Evolutionary conservation across 1,140 invertebrate genomes (phyloP), one percentile per base, ranked within the genome.

Genomic region (Brachionus sp.): DNA sequence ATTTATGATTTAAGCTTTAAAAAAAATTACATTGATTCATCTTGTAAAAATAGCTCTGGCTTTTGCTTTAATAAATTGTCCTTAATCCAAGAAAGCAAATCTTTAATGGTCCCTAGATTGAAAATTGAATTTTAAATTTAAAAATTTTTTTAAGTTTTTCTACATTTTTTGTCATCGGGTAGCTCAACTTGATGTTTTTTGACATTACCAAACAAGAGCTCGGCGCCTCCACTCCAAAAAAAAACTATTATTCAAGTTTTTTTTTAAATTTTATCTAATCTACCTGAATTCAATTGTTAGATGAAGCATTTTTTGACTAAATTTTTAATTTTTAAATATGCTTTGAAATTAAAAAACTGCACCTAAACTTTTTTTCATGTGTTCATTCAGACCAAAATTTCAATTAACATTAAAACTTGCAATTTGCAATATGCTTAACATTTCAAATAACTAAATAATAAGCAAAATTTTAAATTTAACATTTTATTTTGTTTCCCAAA

Each of bases 31-130:
- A 95, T 92, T 5, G 92, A 92, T 42, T 93, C 92, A 83, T 92
- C 93, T 90, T 95, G 93, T 44, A 96, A 87, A 88, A 98, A 97
- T n/a, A 98, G 90, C 87, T 97, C 95, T 10, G 92, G 92, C 84
- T 94, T 90, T 87, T 97, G 95, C 82, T 91, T 92, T 39, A 98
- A 87, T 73, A 97, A 88, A 88, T 96, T 95, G 84, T 94, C 92
- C 86, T 92, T 92, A 39, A 97, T 92, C 94, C 94, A 96, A 2
- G 91, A 86, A 0, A 97, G 88, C 19, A 97, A 88, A 53, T 91
- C 90, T 82, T 90, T 89, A 77, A 97, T 91, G 0, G 91, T 94
- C 93, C 94, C 94, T 93, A 84, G 5, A 10, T 12, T 9, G 13
- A 78, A 80, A 37, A 12, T 23, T 84, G 12, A 64, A 46, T 62